Base-by-base conservation (phyloP, 2,113 vertebrate species). In the Barbus barbus region DNA sequence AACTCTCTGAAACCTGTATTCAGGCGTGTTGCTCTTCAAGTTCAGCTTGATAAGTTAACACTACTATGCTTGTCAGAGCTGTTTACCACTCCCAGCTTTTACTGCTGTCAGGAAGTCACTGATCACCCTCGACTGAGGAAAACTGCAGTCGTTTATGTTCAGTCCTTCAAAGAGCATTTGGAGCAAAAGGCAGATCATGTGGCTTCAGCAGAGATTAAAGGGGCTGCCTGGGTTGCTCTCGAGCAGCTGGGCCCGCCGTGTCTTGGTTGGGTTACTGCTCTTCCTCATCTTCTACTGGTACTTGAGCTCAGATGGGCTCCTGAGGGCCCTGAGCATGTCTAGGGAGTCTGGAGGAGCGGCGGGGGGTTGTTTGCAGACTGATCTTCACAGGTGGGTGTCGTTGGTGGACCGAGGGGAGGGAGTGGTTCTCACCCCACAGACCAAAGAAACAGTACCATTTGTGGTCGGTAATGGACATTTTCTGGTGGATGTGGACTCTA, bases 161-260 rank as follows among this genome's bases (percentile, higher is more conserved):
- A 44, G 73, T 41, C 76, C 44, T 8, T 46, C 56, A 56, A 82
- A 85, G 53, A 60, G 28, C 16, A 28, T 76, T 22, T 11, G 61
- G 63, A 51, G 16, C 13, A 87, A 56, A 83, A 71, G 8, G 91
- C 58, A 80, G 36, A 84, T 9, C 46, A 96, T 96, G 97, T 98
- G 97, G 97, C 94, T 97, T 14, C 97, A 98, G 93, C 97, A 98
- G 89, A 94, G 97, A 88, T 93, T 98, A 24, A 98, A 98, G 92
- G 96, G 96, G 56, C 92, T 98, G 6, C 97, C 97, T n/a, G 96
- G 97, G n/a, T 92, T 98, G 91, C 92, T 98, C 8, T 98, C 97
- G 0, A 98, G 97, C 92, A 97, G 96, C 92, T 98, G 97, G 97
- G 96, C 97, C 31, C 92, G 97, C 44, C 94, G 97, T 74, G 89